Base-by-base conservation (phyloP, 2,797 vertebrate genomes). In the Lacerta viridis region DNA sequence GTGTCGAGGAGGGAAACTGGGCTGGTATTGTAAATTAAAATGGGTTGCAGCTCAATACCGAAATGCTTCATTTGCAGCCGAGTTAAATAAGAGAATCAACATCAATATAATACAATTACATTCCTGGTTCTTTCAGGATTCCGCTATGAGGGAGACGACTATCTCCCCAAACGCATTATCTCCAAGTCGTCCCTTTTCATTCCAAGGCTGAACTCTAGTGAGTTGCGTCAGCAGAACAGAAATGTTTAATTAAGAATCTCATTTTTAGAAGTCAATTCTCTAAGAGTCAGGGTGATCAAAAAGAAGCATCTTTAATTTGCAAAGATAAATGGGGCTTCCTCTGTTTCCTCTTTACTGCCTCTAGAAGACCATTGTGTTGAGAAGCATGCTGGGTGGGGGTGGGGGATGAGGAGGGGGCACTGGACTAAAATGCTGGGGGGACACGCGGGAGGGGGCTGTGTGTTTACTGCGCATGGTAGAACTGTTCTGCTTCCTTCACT, bases 31-130 rank as follows among this genome's bases (percentile, higher is more conserved):
- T 92, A 95, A 94, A 96, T 94, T 95, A 94, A 95, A 93, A 92
- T 86, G 92, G 92, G 90, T 91, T 94, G 95, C 89, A 92, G 91
- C 91, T 95, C 93, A 95, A 92, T 95, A 94, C 91, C 29, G 91
- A 92, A 94, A 92, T 90, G 88, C 91, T 93, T 94, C 92, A 88
- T 95, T 96, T 95, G 94, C 86, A 93, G 93, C 82, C 74, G 90
- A 94, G 93, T 94, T 94, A 94, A 95, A 92, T 91, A 95, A 94
- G 92, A 95, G 90, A 95, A 95, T 91, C 84, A 93, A 94, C 95
- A 96, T 95, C 94, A 95, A 95, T 92, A 94, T 89, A 95, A 94
- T 90, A 91, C 94, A 94, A 95, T 95, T 95, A 94, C 92, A 91
- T 94, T 87, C 91, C 85, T 86, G 69, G 80, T 92, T 76, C 90